These are phyloP conservation scores for Pandemis cinnamomeana DNA, from an alignment of 2,888 invertebrate genomes.

Conservation along the genomic window DNA sequence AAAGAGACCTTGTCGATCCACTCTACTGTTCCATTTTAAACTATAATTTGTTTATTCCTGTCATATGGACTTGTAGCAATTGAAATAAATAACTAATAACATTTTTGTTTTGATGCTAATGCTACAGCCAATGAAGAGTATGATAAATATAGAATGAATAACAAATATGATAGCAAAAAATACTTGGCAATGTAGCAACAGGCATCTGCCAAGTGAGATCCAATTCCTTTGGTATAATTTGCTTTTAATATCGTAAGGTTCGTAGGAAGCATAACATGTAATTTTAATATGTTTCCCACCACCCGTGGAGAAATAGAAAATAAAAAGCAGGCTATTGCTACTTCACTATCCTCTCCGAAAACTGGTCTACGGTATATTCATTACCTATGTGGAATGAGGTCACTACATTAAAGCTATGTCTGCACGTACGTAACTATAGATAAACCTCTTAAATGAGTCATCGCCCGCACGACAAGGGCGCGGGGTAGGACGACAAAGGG, in stretches of 20 bases:
- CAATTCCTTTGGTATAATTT: conserved; percentile 11
- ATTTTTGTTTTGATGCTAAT: not conserved
- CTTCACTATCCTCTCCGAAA: too few species aligned
- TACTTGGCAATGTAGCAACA: conserved; percentile 26
- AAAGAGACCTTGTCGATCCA: too few species aligned
- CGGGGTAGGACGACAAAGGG: too few species aligned
- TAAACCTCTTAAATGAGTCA: too few species aligned
- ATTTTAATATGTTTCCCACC: not conserved
- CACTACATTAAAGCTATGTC: too few species aligned
- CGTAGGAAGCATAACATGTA: not conserved
- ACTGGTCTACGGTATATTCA: too few species aligned
- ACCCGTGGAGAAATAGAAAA: too few species aligned
- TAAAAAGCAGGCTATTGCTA: too few species aligned
- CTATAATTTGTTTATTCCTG: not conserved
- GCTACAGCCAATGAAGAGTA: not conserved
- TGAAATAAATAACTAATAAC: not conserved
- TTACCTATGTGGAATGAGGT: too few species aligned
- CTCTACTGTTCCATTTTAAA: too few species aligned
- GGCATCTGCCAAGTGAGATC: conserved; percentile 25
- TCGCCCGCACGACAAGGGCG: too few species aligned
- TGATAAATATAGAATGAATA: conserved; percentile 26
- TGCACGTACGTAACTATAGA: too few species aligned
- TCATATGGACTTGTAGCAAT: not conserved
- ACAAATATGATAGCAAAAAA: conserved; percentile 38
- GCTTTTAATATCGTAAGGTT: not conserved